Conservation (phyloP, 2,888 invertebrate genomes). For the Nebria brevicollis region DNA sequence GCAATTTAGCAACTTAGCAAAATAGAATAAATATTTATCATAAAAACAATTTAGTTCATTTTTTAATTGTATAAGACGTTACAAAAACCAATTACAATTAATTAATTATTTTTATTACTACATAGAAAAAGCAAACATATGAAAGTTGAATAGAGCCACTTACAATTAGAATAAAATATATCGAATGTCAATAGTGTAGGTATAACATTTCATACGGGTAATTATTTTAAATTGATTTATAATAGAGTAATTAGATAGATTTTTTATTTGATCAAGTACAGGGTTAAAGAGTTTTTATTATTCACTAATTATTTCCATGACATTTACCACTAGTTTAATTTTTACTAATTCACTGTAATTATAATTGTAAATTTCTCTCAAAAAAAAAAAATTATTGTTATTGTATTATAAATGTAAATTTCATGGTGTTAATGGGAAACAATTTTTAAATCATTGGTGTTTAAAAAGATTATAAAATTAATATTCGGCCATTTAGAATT, state of each 20-base stretch:
- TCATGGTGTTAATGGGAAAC: slow-evolving; percentile 40
- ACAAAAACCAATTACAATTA: background rate
- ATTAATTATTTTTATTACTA: background rate
- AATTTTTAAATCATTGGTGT: slow-evolving; percentile 41
- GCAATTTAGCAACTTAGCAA: no score
- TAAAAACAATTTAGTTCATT: no score
- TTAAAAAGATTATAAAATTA: slow-evolving; percentile 21
- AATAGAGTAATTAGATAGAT: slow-evolving; percentile 9
- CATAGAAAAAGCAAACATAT: background rate
- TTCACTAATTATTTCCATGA: slow-evolving; percentile 8
- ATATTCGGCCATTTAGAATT: slow-evolving; percentile 32
- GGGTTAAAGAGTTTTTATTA: slow-evolving; percentile 24
- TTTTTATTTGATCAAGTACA: slow-evolving; percentile 22
- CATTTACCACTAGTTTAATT: slow-evolving; percentile 1
- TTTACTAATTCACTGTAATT: slow-evolving; percentile 4
- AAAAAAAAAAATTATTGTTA: slow-evolving; percentile 25
- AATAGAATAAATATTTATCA: no score
- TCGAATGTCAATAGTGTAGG: slow-evolving; percentile 9
- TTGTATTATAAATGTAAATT: slow-evolving; percentile 39
- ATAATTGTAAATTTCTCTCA: slow-evolving; percentile 28
- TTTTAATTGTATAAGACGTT: no score
- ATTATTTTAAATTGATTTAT: slow-evolving; percentile 9
- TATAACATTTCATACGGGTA: slow-evolving; percentile 9
- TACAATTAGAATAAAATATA: background rate
- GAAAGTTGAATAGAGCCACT: background rate